Conservation (phyloP, 2,888 invertebrate species). For the Ormyrus nitidulus region DNA sequence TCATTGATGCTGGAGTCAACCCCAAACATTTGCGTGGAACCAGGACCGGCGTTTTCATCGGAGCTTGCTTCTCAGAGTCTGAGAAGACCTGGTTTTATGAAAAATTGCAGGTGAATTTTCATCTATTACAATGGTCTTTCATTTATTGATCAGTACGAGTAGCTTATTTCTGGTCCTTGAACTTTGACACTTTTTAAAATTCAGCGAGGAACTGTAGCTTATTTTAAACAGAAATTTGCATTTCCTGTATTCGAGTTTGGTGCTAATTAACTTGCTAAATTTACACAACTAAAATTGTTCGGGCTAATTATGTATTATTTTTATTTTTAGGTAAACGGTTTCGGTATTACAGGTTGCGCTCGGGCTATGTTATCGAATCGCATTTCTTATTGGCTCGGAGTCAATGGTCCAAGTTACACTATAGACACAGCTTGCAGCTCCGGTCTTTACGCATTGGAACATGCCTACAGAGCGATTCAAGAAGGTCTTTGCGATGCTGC, state of each 20-base stretch:
- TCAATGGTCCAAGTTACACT: slow-evolving; percentile 89
- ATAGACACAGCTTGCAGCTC: slow-evolving; percentile 80
- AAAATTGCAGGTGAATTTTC: slow-evolving; percentile 58
- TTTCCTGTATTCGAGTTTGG: too few relatives aligned
- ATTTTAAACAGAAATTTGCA: too few relatives aligned
- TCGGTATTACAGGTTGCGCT: slow-evolving; percentile 7
- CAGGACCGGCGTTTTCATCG: slow-evolving; percentile 85
- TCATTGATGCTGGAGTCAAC: slow-evolving; percentile 78
- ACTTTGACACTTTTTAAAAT: too few relatives aligned
- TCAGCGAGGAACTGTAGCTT: too few relatives aligned
- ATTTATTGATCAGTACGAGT: too few relatives aligned
- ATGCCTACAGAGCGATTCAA: slow-evolving; percentile 85
- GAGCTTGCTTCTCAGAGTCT: slow-evolving; percentile 84
- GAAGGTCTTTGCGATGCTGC: slow-evolving; percentile 91
- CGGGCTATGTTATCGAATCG: slow-evolving; percentile 93
- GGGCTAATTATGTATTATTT: too few relatives aligned
- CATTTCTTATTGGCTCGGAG: slow-evolving; percentile 91
- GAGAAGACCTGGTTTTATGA: slow-evolving; percentile 85
- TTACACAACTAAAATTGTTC: too few relatives aligned
- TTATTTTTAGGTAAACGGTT: too few relatives aligned
- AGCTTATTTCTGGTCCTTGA: too few relatives aligned
- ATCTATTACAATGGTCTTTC: too few relatives aligned
- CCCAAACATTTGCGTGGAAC: slow-evolving; percentile 81
- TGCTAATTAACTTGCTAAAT: too few relatives aligned
- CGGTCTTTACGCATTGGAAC: slow-evolving; percentile 89